Percentiles rank a stretch among this genome's conserved stretches.
Conservation (phyloP, 2,888 invertebrate species). For the Lasioglossum villosulum region DNA sequence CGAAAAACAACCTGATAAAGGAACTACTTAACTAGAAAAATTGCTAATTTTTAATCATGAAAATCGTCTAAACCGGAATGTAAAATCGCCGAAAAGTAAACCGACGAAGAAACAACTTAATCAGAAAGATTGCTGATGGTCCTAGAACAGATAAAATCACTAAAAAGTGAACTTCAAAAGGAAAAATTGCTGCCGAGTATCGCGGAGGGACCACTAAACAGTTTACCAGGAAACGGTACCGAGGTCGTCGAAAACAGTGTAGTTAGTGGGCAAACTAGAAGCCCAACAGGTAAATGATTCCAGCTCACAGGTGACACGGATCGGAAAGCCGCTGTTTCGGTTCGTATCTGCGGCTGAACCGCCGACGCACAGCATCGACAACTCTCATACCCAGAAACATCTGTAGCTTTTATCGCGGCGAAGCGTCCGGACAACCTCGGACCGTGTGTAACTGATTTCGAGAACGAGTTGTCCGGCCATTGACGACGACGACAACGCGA, state of each 20-base stretch:
- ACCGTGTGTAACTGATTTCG: slow-evolving; percentile 39
- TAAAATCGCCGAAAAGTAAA: neutral
- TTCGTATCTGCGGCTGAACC: slow-evolving; percentile 14
- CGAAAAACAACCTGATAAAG: neutral
- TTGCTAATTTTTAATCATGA: neutral
- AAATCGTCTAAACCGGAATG: neutral
- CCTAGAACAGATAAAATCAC: neutral
- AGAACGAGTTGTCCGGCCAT: slow-evolving; percentile 49
- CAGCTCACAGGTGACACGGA: neutral
- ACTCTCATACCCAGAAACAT: slow-evolving; percentile 25
- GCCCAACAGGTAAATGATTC: neutral
- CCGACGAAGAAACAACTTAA: neutral
- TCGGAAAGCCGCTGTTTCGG: slow-evolving; percentile 6
- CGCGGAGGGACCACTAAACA: neutral
- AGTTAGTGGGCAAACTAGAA: neutral
- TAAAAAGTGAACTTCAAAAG: neutral
- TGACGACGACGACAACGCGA: slow-evolving; percentile 14
- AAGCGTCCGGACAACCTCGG: slow-evolving; percentile 20
- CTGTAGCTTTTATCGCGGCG: slow-evolving; percentile 33
- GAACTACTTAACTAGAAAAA: neutral
- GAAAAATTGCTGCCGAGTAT: neutral
- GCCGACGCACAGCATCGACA: slow-evolving; percentile 17
- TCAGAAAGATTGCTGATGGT: neutral
- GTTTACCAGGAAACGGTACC: neutral
- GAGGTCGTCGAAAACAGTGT: neutral